Evolutionary conservation across 2,888 invertebrate genomes (phyloP), one percentile per base, ranked within the genome.

Genomic region (Adela reaumurella): DNA sequence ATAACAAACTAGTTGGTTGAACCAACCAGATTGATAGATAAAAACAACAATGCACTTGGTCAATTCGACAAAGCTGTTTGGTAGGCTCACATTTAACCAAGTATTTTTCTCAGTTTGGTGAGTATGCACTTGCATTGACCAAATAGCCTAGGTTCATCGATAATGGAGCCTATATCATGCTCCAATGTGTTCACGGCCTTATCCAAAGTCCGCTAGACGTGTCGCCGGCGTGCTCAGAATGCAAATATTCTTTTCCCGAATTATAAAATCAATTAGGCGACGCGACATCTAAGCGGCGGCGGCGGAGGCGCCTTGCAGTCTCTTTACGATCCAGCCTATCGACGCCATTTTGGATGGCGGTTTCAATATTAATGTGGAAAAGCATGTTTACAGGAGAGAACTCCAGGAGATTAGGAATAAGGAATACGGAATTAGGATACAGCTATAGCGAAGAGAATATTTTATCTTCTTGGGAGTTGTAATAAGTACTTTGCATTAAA

Each of bases 261-360:
- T 72, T 69, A 70, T 64, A 69, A 70, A 74, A 70, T 70, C 73
- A 71, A 74, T 74, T 72, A 72, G 62, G 59, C 60, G 57, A 55
- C 57, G 51, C 57, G 55, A 57, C 60, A 56, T 62, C 57, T n/a
- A n/a, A n/a, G 59, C 45, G 19, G 41, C 29, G 19, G 45, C 46
- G 45, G 20, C 46, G 46, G 35, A 28, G 20, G 35, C n/a, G 35
- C 14, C 35, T 14, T 35, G 11, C 11, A 14, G 11, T 35, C 14
- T 35, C 14, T 35, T 35, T 35, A 35, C 14, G 35, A 35, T 8
- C 35, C 11, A 8, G 35, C 35, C 35, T 35, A 35, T 14, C 14
- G 35, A 14, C 35, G n/a, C 8, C 6, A 4, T 14, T 14, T 14
- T 14, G 14, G 35, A 35, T 14, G 35, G 4, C 35, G 4, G 6